Percentiles rank a stretch among this genome's conserved stretches.
Conservation (phyloP, 2,113 vertebrate species). For the Alethe castanea region DNA sequence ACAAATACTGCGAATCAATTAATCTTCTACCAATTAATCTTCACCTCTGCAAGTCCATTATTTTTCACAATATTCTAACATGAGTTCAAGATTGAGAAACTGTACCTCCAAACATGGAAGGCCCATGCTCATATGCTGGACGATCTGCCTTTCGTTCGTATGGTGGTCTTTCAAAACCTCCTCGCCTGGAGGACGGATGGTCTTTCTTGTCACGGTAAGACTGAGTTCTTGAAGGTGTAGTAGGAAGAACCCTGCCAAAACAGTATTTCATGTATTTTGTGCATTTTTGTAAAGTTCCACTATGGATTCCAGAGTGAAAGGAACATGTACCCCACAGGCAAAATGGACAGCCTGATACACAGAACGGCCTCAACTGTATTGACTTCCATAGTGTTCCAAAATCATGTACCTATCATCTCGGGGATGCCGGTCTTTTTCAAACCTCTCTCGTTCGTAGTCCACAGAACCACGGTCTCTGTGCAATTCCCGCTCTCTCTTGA, state of each 20-base stretch:
- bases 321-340: not conserved
- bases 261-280: not conserved
- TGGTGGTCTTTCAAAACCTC: conserved; percentile 84
- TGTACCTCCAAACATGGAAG: conserved; percentile 84
- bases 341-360: not conserved
- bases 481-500: conserved; percentile 84
- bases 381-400: not conserved
- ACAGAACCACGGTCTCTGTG: conserved; percentile 76
- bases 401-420: conserved; percentile 85
- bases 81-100: not conserved
- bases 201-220: conserved; percentile 88
- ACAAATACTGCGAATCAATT: not conserved
- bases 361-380: not conserved
- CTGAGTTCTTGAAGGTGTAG: conserved; percentile 71
- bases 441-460: conserved; percentile 90
- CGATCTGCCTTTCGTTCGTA: conserved; percentile 88
- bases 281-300: not conserved
- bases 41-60: not conserved
- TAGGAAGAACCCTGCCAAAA: conserved; percentile 70
- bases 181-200: conserved; percentile 79
- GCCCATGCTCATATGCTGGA: conserved; percentile 79
- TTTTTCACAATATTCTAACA: not conserved
- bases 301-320: not conserved
- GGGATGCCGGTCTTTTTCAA: conserved; percentile 87
- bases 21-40: not conserved